Evolutionary conservation across 1,140 invertebrate genomes (phyloP), one percentile per base, ranked within the genome.

Genomic region (Mylabris phalerata): DNA sequence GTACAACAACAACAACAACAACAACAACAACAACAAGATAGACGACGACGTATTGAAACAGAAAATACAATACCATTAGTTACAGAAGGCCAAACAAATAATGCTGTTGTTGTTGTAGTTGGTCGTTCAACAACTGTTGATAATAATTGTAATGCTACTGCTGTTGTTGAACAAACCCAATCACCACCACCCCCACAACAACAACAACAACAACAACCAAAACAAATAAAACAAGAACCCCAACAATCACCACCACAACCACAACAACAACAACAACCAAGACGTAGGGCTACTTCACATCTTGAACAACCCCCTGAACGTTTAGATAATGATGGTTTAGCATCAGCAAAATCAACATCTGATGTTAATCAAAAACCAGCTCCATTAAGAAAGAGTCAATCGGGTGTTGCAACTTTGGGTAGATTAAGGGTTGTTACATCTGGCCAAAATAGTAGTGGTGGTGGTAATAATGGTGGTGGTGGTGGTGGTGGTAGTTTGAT

Each of bases 61-160:
- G 79, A 80, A 58, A 75, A 71, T 48, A 77, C 76, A 3, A 74
- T 78, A 1, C 76, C 76, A 0, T 68, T 74, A 4, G 77, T 67
- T 0, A 78, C 78, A 3, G 79, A 79, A 61, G 76, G 77, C 24
- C 75, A 74, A 60, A 74, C 75, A 2, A 73, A 71, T 49, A 57
- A 65, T 9, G 46, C 63, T 3, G 51, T 45, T 9, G 32, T 32
- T 49, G 59, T 65, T 9, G 9, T 9, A 42, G 19, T 19, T 19
- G 19, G 19, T 19, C 57, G 64, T 11, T 48, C 65, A 1, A 51
- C 54, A 7, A 19, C 19, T 19, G 73, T 80, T 42, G 86, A 89
- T 71, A 86, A 84, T 69, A 88, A 89, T 72, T 87, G 85, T 68
- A 89, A 88, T 75, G 84, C 85, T 9, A 87, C 85, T 47, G 69